Evolutionary conservation across 2,113 vertebrate species (phyloP), one percentile per base, ranked within the genome.

Genomic region (Xenus cinereus): DNA sequence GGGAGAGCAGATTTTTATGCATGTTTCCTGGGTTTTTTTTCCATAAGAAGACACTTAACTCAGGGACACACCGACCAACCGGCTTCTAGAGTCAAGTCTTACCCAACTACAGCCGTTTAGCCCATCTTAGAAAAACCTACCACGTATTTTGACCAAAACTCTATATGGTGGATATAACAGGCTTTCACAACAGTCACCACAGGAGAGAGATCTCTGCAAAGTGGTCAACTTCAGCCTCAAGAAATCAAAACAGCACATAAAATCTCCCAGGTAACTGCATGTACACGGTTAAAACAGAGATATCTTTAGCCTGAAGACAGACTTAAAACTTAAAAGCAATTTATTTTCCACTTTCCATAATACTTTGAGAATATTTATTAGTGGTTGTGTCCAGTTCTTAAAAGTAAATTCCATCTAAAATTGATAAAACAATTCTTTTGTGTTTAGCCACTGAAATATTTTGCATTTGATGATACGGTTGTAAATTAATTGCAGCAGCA

Each of bases 401-500:
- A 63, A 79, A 94, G 69, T 33, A 72, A 96, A 84, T 45, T 84
- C 68, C 64, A 68, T 57, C 35, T 82, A 32, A 84, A 92, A 93
- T 7, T 45, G 64, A 84, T 75, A n/a, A 48, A 71, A 64, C 12
- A 53, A 43, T 63, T 48, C 69, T 87, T 92, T 72, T 78, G 39
- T 78, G 68, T 60, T 89, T 60, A 51, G 73, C 35, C 48, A 68
- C 22, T 68, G 64, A 81, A 67, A 60, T 56, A 74, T 48, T 90
- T 87, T 89, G 72, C 60, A 75, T 87, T 78, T 84, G 33, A 73
- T 87, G 73, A 56, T 64, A 78, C 6, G 3, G 46, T 69, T 86
- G 60, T 27, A 93, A 87, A 93, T 87, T 90, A 88, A 92, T 24
- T 92, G 64, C 78, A 83, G 78, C 53, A 94, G 76, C n/a, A 89